Base-by-base conservation (phyloP, 2,797 vertebrate species). In the Toxotes lorentzi region DNA sequence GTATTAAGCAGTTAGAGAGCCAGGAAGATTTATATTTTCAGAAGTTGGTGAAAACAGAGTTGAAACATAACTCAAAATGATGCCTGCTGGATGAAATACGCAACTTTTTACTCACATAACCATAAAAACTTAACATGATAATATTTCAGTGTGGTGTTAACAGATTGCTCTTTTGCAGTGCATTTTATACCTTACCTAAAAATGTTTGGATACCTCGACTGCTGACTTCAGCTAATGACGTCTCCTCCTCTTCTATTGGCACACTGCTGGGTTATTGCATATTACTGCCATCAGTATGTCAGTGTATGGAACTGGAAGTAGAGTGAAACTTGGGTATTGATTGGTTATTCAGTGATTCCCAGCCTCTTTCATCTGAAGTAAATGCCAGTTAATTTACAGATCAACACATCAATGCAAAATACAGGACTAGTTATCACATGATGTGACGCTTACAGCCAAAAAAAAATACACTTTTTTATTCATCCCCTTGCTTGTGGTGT, bases 41-140 rank as follows among this genome's bases (percentile, higher is more conserved):
- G 51, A 19, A 27, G 41, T 57, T 67, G 45, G 34, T 45, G 9
- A 30, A 24, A 45, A 24, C 58, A 61, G 32, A 34, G n/a, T 40
- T 23, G 19, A 59, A 60, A 53, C 60, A 56, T 10, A 11, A 30
- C 71, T 73, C 51, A 59, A 54, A 40, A 41, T 34, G 40, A 14
- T 4, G 16, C 40, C 62, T n/a, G 47, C 24, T 62, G 58, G 21
- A 62, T 62, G 59, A 53, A 14, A 27, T 16, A 27, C 16, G 13
- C 4, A 27, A 27, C 45, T 19, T 47, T 47, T 19, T 47, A 7
- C 17, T 47, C 17, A 47, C 17, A 19, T 47, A 19, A 19, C 16
- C 17, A 47, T 17, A 47, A 24, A 14, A 53, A 24, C 23, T 24
- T 34, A 57, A 56, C 54, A 56, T 4, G 16, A 34, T 34, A 34